A percentile compares a stretch with the other conserved stretches of the same genome.
Conservation (phyloP, 2,888 invertebrate species). For the Drosophila tripunctata region DNA sequence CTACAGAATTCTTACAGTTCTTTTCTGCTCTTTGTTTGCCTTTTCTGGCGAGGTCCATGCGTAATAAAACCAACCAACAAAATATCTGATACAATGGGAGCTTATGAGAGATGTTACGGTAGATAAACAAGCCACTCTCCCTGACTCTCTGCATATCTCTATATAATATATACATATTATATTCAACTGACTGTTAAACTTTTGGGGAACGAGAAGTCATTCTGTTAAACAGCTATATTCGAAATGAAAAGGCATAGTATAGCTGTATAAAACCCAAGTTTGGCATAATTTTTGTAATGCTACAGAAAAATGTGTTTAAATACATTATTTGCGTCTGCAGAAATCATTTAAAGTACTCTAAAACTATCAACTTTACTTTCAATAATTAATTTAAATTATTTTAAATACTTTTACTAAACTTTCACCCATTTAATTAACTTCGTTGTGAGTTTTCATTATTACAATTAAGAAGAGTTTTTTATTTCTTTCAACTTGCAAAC, state of each 20-base stretch:
- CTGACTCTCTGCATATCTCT: background rate
- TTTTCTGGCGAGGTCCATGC: constrained; percentile 43
- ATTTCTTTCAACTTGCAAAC: background rate
- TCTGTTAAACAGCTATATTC: background rate
- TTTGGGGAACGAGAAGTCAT: background rate
- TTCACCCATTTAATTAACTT: constrained; percentile 39
- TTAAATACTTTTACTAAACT: constrained; percentile 47
- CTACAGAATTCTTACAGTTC: constrained; percentile 57
- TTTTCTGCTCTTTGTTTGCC: constrained; percentile 16
- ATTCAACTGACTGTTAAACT: background rate
- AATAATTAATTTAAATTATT: constrained; percentile 13
- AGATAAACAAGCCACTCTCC: background rate
- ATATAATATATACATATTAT: background rate
- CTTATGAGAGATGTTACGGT: background rate
- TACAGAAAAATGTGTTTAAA: no score
- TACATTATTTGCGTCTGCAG: background rate
- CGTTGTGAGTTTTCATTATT: no score
- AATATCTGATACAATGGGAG: constrained; percentile 49
- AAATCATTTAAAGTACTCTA: background rate
- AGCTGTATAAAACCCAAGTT: no score
- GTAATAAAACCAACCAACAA: constrained; percentile 67
- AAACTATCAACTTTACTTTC: background rate
- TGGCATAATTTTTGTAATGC: no score
- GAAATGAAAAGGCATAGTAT: background rate
- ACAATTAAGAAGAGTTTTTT: constrained; percentile 43